These are phyloP conservation scores for Tenodera sinensis DNA, from an alignment of 2,888 invertebrate species.

Conservation along the genomic window DNA sequence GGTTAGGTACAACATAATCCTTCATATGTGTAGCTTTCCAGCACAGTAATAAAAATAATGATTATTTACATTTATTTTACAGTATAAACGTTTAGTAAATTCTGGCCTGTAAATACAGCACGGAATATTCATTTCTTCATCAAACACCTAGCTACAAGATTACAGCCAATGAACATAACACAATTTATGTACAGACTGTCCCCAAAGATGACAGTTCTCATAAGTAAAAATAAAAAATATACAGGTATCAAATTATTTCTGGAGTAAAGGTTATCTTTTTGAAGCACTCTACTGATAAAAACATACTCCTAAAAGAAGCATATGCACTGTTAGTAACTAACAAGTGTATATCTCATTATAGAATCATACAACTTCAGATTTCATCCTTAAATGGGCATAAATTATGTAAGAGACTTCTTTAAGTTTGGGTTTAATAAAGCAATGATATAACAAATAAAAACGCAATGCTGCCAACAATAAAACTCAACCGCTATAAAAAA, in stretches of 20 bases:
- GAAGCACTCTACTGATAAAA: background rate
- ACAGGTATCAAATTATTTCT: slow-evolving; percentile 6
- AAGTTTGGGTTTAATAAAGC: background rate
- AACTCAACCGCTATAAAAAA: background rate
- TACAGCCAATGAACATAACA: slow-evolving; percentile 9
- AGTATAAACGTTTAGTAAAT: slow-evolving; percentile 24
- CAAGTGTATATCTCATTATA: background rate
- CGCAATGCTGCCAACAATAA: background rate
- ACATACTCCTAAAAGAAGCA: background rate
- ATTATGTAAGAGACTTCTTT: background rate
- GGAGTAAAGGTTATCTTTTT: background rate
- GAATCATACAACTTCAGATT: background rate
- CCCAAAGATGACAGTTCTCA: background rate
- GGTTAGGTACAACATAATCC: background rate
- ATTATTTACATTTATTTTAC: slow-evolving; percentile 22
- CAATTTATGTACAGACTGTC: slow-evolving; percentile 9
- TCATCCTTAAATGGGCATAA: background rate
- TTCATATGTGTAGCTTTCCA: background rate
- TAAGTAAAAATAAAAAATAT: background rate
- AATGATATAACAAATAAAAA: background rate
- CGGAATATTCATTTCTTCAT: slow-evolving; percentile 6
- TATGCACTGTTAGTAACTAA: background rate
- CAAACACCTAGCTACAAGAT: slow-evolving; percentile 18
- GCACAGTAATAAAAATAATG: slow-evolving; percentile 19
- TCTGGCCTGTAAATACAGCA: slow-evolving; percentile 14